Evolutionary conservation across 1,140 invertebrate genomes (phyloP), one percentile per base, ranked within the genome.

Genomic region (Brachionus manjavacas): DNA sequence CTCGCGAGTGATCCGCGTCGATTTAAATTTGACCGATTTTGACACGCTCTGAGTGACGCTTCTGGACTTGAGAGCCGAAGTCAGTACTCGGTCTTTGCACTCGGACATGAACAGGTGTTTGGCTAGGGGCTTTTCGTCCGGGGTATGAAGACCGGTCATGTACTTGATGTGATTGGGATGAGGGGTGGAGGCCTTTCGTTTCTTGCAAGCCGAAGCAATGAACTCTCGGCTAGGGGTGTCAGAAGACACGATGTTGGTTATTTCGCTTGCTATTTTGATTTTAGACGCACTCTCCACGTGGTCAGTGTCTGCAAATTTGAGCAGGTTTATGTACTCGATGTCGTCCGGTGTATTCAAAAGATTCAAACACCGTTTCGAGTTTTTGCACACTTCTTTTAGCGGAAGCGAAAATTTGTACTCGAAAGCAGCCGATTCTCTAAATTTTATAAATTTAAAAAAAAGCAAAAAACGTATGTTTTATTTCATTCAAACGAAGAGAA

Each of bases 341-440:
- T 76, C 72, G 2, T 76, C 43, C 20, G 23, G 25, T 12, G 43
- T 0, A 28, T 14, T 49, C 8, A 76, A n/a, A 0, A 76, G 20
- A 25, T 46, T 76, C 20, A 76, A 52, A 16, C 72, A 76, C 1
- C 72, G 39, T 14, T 76, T 76, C 6, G 72, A 76, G 4, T 76
- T 49, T 76, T 76, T 76, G 25, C 72, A 76, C 16, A 76, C 41
- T 25, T 76, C 41, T 76, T 49, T 76, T 76, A 76, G 25, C 6
- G 72, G 72, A 49, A 76, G 23, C 25, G 72, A 46, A 8, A 76
- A 76, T 76, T 76, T 76, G 25, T 76, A 52, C 20, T 76, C 72
- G 4, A 76, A 76, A 25, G 4, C 0, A 25, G 43, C 39, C 2
- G 23, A 43, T 49, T 76, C 72, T 31, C 72, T 76, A 25, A 41